Percentiles rank a stretch among this genome's conserved stretches.
Conservation (phyloP, 2,797 vertebrate genomes). For the Crenichthys baileyi region DNA sequence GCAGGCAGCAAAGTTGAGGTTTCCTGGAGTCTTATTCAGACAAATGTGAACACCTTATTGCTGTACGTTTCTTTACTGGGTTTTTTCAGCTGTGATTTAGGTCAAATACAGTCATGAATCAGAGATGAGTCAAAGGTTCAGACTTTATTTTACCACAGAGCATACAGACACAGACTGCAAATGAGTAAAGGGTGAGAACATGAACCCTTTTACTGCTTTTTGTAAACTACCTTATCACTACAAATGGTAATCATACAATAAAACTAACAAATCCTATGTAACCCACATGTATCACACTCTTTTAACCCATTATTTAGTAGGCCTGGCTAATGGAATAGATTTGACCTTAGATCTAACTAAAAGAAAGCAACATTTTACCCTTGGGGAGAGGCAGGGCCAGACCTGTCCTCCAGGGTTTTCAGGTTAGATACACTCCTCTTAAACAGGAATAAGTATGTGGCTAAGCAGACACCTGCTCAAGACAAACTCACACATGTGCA, state of each 20-base stretch:
- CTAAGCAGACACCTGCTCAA: slow-evolving; percentile 14
- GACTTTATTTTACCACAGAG: slow-evolving; percentile 8
- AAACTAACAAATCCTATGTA: neutral
- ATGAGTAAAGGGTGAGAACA: slow-evolving; percentile 19
- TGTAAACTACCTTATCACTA: slow-evolving; percentile 19
- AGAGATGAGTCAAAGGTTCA: slow-evolving; percentile 29
- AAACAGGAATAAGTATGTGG: slow-evolving; percentile 22
- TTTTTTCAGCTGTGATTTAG: neutral
- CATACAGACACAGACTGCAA: slow-evolving; percentile 14
- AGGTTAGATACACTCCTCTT: slow-evolving; percentile 41
- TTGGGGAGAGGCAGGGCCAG: slow-evolving; percentile 16
- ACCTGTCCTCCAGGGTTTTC: slow-evolving; percentile 60
- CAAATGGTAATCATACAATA: neutral
- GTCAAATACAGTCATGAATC: neutral
- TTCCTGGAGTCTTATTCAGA: slow-evolving; percentile 33
- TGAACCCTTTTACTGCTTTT: slow-evolving; percentile 39
- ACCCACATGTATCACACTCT: slow-evolving; percentile 10
- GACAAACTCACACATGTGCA: slow-evolving; percentile 22
- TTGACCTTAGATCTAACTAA: neutral
- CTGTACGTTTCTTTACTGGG: neutral
- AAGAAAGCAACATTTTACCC: slow-evolving; percentile 1
- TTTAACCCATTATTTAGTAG: neutral
- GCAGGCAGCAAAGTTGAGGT: neutral
- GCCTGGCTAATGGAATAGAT: neutral
- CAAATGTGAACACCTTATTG: neutral